phyloP scores from a whole-genome alignment of 2,888 invertebrate species.

The Cheilosia grossa region DNA sequence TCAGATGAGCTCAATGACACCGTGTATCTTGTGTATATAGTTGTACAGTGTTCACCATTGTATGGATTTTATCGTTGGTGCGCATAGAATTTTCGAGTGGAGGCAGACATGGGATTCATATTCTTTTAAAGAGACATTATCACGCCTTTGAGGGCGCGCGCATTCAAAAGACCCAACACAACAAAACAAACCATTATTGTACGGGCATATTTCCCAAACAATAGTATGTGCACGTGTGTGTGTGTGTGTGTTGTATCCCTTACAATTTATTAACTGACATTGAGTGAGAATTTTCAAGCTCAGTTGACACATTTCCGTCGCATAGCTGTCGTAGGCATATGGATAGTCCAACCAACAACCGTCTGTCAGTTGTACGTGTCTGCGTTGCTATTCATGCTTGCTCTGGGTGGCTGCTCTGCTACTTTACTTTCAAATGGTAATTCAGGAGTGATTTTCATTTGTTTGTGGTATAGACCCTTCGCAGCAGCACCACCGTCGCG shows the following conservation, averaged over 20 bases:
- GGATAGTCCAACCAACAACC: background rate
- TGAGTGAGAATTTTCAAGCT: conserved; percentile 75
- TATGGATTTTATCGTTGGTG: conserved; percentile 35
- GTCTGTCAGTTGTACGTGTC: background rate
- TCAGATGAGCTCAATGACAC: conserved; percentile 70
- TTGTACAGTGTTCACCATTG: conserved; percentile 41
- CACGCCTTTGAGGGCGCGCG: conserved; percentile 72
- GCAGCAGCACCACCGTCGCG: conserved; percentile 7
- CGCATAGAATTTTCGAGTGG: conserved; percentile 58
- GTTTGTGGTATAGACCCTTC: conserved; percentile 44
- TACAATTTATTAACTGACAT: conserved; percentile 74
- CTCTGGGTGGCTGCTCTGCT: background rate
- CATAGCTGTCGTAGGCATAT: conserved; percentile 5
- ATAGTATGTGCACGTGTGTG: conserved; percentile 29
- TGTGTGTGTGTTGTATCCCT: conserved; percentile 43
- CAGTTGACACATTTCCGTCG: conserved; percentile 69
- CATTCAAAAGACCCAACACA: conserved; percentile 46
- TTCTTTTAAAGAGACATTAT: conserved; percentile 73
- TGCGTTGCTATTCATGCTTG: conserved; percentile 12
- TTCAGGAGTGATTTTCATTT: conserved; percentile 69
- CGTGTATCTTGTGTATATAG: conserved; percentile 14
- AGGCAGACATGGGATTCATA: conserved; percentile 44
- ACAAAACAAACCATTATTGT: conserved; percentile 55
- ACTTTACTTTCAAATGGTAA: conserved; percentile 71
- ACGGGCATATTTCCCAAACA: conserved; percentile 40